Base-by-base conservation (phyloP, 1,140 invertebrate species). In the Chironomus tepperi region DNA sequence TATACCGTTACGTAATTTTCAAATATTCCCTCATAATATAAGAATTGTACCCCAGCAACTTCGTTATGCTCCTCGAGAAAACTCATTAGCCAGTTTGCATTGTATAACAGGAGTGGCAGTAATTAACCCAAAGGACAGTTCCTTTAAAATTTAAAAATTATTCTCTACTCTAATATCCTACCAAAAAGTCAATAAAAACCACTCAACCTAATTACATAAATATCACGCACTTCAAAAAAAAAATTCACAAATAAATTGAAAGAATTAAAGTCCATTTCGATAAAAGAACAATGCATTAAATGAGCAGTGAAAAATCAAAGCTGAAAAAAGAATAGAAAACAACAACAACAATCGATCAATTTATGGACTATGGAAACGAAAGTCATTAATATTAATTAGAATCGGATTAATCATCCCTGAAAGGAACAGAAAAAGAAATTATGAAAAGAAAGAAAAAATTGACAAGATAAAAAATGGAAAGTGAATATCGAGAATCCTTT, bases 391-490 rank as follows among this genome's bases (percentile, higher is more conserved):
- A 57, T 57, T 57, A 57, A 57, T 57, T 57, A 57, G 47, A 57
- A 57, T 57, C 47, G 47, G 47, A 57, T 57, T 57, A 57, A 57
- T 57, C 47, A 57, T 57, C 47, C 47, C 47, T 34, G 24, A 57
- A 57, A 12, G 12, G 47, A 57, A 57, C 12, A 57, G 12, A 57
- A 57, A n/a, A n/a, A 57, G 47, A 57, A 57, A 57, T 57, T 57
- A 57, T 57, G 47, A 57, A 57, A n/a, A n/a, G 47, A 57, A 57
- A n/a, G 42, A 10, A 47, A 47, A 47, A 47, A 15, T 57, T 70
- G 65, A 70, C 65, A 70, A 70, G 65, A 70, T 57, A 57, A 57
- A 57, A 57, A 57, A 57, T 70, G 65, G 18, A 70, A 18, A 19
- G 16, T 15, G 18, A 70, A 70, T 6, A 70, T 34, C 24, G 24